phyloP scores from a whole-genome alignment of 1,140 invertebrate genomes.

The Melipona quadrifasciata region DNA sequence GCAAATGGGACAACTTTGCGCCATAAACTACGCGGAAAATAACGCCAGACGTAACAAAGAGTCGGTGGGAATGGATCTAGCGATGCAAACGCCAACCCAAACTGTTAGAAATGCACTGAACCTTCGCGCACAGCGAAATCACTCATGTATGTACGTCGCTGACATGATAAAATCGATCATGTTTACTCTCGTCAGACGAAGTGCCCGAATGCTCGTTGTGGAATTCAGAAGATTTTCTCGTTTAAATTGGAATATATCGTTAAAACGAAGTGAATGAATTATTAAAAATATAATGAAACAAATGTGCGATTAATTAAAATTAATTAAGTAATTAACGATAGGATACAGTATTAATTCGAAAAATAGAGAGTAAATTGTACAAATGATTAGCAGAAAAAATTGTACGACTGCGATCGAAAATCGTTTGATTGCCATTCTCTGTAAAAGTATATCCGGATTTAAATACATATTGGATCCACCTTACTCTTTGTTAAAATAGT shows the following conservation, averaged over 20 bases:
- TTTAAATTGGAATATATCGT: no score
- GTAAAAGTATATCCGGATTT: background rate
- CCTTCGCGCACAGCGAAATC: no score
- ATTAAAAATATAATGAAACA: background rate
- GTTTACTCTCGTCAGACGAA: background rate
- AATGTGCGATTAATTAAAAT: no score
- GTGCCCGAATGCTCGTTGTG: background rate
- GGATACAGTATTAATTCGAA: background rate
- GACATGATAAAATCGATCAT: background rate
- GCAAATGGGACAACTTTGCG: conserved; percentile 55
- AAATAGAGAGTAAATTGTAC: background rate
- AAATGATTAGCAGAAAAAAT: no score
- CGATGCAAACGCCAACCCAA: conserved; percentile 17
- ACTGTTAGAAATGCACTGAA: conserved; percentile 20
- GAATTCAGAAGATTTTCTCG: background rate
- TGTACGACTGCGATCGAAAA: background rate
- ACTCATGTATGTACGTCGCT: background rate
- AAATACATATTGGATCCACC: background rate
- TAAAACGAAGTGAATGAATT: background rate
- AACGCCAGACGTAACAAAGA: conserved; percentile 17
- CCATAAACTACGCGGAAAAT: conserved; percentile 54
- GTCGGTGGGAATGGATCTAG: conserved; percentile 23
- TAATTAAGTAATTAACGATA: background rate
- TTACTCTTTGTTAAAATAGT: background rate
- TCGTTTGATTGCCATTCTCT: background rate